Evolutionary conservation across 1,140 invertebrate genomes (phyloP).

Genomic region (Caenorhabditis briggsae): DNA sequence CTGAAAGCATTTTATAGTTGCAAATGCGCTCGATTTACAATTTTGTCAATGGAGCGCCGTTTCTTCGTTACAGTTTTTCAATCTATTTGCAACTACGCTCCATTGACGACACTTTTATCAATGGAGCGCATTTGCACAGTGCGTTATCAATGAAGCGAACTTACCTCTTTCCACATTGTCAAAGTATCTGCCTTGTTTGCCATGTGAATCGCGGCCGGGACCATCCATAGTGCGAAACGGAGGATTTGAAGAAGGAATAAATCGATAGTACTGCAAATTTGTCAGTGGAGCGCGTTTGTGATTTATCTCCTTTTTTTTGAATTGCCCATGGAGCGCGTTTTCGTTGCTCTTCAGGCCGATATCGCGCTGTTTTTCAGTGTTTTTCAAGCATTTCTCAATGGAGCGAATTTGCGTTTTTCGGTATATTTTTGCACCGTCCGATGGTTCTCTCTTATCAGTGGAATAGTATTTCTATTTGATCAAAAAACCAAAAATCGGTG

Average conservation of each 20-base stretch:
- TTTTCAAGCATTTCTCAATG: too few relatives aligned
- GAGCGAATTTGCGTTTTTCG: neutral
- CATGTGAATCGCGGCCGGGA: slow-evolving; percentile 36
- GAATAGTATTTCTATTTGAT: neutral
- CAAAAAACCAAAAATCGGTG: neutral
- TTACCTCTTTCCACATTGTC: slow-evolving; percentile 48
- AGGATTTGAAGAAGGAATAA: slow-evolving; percentile 59
- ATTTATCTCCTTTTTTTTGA: neutral
- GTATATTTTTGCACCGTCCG: neutral
- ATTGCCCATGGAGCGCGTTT: neutral
- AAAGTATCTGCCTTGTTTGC: slow-evolving; percentile 49
- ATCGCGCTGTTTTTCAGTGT: too few relatives aligned
- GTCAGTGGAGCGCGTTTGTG: neutral
- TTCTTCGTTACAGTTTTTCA: too few relatives aligned
- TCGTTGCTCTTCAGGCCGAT: too few relatives aligned
- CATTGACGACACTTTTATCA: too few relatives aligned
- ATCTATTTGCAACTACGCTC: too few relatives aligned
- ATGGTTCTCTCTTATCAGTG: neutral
- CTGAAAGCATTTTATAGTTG: too few relatives aligned
- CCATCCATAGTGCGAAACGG: slow-evolving; percentile 59
- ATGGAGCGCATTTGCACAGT: neutral
- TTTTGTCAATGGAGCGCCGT: too few relatives aligned
- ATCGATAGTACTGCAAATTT: slow-evolving; percentile 63
- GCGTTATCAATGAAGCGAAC: too few relatives aligned
- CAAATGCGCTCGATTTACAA: too few relatives aligned